Evolutionary conservation across 1,140 invertebrate genomes (phyloP), one percentile per base, ranked within the genome.

Genomic region (Bombus vancouverensis): DNA sequence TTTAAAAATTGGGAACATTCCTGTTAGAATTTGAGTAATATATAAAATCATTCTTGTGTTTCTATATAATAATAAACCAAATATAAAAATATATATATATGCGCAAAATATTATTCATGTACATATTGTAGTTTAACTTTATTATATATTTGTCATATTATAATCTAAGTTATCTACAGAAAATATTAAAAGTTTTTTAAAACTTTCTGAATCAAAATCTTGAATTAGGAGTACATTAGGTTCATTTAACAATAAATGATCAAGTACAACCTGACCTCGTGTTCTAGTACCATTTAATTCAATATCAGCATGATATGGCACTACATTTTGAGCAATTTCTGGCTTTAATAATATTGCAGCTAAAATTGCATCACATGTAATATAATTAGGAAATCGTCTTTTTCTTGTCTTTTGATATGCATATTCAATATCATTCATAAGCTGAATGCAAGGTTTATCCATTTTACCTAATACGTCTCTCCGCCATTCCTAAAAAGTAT

Each of bases 231-330:
- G 91, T 6, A 96, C 95, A 92, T 97, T 97, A 13, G 95, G 94
- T 62, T 95, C 92, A 12, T 93, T 93, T 13, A 92, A 92, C 65
- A 94, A 92, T 25, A 95, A 88, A 92, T 96, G 96, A 94, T 97
- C 96, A 47, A 97, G 91, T 0, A 96, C 95, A 85, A 96, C 95
- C 92, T 96, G 96, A 5, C 96, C 97, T 88, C 96, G 94, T 1
- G 96, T 97, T 86, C 94, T 94, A 22, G 87, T 89, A 32, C 96
- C 96, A 75, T 91, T 87, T 15, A 97, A 92, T 89, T 97, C 96
- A 6, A 97, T 95, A 39, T 95, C 95, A 9, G 95, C 95, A 87
- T 96, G 94, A 92, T 95, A 94, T 3, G 93, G 44, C 1, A 84
- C 39, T 28, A 92, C 42, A 76, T 91, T 81, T 25, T 87, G 91